phyloP scores from a whole-genome alignment of 2,113 vertebrate species.

The Marmota monax region DNA sequence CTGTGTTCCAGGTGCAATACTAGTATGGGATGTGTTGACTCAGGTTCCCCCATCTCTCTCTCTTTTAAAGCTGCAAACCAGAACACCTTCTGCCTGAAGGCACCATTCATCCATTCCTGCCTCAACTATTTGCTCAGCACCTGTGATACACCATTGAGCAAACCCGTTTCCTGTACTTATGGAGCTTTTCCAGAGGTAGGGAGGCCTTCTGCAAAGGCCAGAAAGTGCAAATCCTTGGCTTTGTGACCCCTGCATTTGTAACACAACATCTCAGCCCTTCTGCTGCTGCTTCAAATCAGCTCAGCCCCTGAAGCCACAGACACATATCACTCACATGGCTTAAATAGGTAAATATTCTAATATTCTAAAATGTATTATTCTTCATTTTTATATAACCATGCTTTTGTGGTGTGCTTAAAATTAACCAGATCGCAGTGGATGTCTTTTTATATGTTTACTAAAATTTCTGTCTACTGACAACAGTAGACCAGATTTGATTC shows the following conservation, averaged over 20 bases:
- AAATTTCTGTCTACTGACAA: background rate
- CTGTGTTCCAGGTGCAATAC: background rate
- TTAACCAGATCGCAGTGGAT: background rate
- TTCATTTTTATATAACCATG: background rate
- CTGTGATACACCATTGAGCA: background rate
- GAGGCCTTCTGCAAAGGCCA: no score
- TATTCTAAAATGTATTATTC: background rate
- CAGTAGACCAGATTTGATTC: background rate
- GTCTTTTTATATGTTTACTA: accelerated
- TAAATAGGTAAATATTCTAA: background rate
- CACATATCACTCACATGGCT: background rate
- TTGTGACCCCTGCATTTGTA: background rate
- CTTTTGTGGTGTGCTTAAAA: background rate
- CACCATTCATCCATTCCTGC: background rate
- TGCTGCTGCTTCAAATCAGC: no score
- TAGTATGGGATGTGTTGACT: background rate
- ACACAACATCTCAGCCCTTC: background rate
- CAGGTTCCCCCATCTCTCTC: background rate
- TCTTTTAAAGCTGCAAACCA: background rate
- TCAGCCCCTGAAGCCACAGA: no score
- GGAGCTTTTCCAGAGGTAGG: no score
- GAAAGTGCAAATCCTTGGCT: background rate
- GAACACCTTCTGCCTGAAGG: background rate
- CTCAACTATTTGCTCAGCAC: background rate
- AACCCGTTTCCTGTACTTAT: no score